These are phyloP conservation scores for Halichoerus grypus DNA, from an alignment of 2,113 vertebrate species.

Conservation along the genomic window DNA sequence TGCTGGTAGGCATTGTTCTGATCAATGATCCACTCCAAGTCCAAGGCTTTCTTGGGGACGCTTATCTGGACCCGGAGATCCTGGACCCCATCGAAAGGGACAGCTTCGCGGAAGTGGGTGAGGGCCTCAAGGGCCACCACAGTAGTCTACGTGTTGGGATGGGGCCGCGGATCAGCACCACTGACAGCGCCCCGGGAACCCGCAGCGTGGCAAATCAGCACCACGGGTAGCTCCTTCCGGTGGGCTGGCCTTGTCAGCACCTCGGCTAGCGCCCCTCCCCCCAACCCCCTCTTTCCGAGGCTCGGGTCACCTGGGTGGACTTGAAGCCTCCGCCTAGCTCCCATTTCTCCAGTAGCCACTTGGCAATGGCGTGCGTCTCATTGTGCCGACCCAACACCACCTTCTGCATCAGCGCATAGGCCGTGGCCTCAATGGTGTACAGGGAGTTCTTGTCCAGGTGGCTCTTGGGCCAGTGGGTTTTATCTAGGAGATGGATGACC, in stretches of 20 bases:
- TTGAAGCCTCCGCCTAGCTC: slow-evolving; percentile 85
- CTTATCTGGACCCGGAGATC: slow-evolving; percentile 84
- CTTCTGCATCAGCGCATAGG: slow-evolving; percentile 88
- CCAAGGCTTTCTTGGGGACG: slow-evolving; percentile 69
- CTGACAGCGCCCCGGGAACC: background rate
- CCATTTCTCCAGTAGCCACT: slow-evolving; percentile 87
- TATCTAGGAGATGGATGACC: slow-evolving; percentile 48
- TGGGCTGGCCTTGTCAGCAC: rapidly evolving
- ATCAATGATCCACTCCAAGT: background rate
- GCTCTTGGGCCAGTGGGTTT: slow-evolving; percentile 81
- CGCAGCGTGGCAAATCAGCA: rapidly evolving
- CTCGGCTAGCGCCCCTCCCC: background rate
- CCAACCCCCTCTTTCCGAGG: rapidly evolving
- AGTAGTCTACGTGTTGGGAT: slow-evolving; percentile 83
- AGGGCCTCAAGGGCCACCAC: slow-evolving; percentile 89
- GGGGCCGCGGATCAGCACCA: background rate
- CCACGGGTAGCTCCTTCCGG: background rate
- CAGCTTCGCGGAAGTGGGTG: slow-evolving; percentile 84
- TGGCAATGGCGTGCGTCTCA: slow-evolving; percentile 78
- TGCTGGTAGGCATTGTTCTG: slow-evolving; percentile 28
- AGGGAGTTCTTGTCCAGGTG: slow-evolving; percentile 68
- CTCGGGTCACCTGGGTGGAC: slow-evolving; percentile 87
- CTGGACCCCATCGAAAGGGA: slow-evolving; percentile 66
- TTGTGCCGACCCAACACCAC: slow-evolving; percentile 78
- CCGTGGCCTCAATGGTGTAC: slow-evolving; percentile 86